Conservation (phyloP, 2,888 invertebrate genomes). For the Saturnia japonica region DNA sequence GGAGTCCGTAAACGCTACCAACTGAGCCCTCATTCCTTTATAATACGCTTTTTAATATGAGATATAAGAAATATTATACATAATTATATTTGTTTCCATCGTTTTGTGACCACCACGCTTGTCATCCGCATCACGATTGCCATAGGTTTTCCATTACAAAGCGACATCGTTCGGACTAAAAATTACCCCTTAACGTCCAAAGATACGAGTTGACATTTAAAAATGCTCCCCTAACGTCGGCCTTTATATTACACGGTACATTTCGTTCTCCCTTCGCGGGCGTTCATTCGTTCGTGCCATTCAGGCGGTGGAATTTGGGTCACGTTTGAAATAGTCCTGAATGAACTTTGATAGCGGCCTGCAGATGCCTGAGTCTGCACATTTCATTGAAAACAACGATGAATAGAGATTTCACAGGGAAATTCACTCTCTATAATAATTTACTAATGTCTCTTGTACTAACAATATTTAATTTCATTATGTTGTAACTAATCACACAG, state of each 20-base stretch:
- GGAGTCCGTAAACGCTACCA: no score
- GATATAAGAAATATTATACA: no score
- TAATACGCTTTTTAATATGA: no score
- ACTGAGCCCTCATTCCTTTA: no score
- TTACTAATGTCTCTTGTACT: neutral
- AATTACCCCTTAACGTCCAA: conserved; percentile 6
- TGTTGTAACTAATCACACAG: neutral
- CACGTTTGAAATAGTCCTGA: conserved; percentile 52
- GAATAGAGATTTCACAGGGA: conserved; percentile 22
- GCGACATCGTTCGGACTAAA: neutral
- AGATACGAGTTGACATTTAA: conserved; percentile 31
- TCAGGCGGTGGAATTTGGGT: conserved; percentile 45
- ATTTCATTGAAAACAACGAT: conserved; percentile 24
- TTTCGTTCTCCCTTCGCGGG: conserved; percentile 32
- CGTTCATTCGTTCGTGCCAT: conserved; percentile 35
- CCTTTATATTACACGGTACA: conserved; percentile 35
- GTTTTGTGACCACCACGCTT: no score
- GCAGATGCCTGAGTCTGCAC: conserved; percentile 24
- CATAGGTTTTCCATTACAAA: neutral
- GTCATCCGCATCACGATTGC: neutral
- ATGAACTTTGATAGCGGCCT: conserved; percentile 41
- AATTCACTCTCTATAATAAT: neutral
- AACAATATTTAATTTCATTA: neutral
- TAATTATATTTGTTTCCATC: no score
- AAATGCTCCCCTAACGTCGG: conserved; percentile 28